Base-by-base conservation (phyloP, 2,113 vertebrate species). In the Trogon surrucura region DNA sequence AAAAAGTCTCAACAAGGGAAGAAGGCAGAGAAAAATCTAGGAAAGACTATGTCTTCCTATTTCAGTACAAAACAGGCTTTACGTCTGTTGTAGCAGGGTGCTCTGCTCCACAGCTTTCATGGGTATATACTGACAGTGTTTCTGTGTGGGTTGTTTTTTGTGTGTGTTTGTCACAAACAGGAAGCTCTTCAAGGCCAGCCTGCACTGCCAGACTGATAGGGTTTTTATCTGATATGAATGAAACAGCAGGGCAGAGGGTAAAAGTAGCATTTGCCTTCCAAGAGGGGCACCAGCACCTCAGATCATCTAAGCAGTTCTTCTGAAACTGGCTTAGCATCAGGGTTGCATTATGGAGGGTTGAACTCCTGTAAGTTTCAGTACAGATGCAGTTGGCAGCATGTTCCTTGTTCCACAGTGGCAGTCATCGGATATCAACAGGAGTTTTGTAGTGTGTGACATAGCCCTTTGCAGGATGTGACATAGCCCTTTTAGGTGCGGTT, bases 311-410 rank as follows among this genome's bases (percentile, higher is more conserved):
- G 81, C n/a, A 56, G 26, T 45, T 44, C n/a, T 47, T 85, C 36
- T 47, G 41, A 36, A 27, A 18, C 9, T 10, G 16, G 41, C 10
- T 44, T 8, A 11, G 45, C 51, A 71, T 44, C 27, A 10, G 47
- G 29, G 29, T 13, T 69, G 45, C 0, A 0, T 51, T 84, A 14
- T 4, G 58, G 58, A 50, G 23, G 41, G 65, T 26, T 64, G 53
- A 81, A 47, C 58, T 65, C 22, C 45, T 67, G 4, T 50, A 21
- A 15, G 36, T 48, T n/a, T 19, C 36, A 0, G 0, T 10, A 9
- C 53, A 81, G 41, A 14, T 44, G 53, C 1, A 3, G 16, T 6
- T 91, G 57, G 23, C 80, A 58, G 45, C 3, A 1, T 21, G 25
- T 21, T 84, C 53, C 16, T 38, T 15, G 25, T n/a, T 66, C n/a